A percentile compares a stretch with the other conserved stretches of the same genome.
These are phyloP conservation scores for Gisinianus flammeolus DNA, from an alignment of 2,888 invertebrate species.

Conservation along the genomic window DNA sequence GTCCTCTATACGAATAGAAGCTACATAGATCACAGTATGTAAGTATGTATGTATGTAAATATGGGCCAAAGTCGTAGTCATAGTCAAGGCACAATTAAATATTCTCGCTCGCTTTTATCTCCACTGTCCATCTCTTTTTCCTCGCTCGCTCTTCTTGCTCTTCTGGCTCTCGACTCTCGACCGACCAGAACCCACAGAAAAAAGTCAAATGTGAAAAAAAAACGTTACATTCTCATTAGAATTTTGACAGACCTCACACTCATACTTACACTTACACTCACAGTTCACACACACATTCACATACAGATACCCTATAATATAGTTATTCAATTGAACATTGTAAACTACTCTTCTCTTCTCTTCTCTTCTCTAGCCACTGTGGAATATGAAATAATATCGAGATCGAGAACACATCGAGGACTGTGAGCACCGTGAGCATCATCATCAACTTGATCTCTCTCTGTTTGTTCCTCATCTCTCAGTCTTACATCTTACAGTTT, in stretches of 20 bases:
- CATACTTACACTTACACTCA: background rate
- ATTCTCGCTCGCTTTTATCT: too few species aligned
- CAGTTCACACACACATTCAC: background rate
- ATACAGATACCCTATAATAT: background rate
- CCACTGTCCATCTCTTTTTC: too few species aligned
- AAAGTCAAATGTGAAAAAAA: background rate
- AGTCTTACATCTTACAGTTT: background rate
- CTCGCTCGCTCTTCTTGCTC: too few species aligned
- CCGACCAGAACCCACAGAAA: too few species aligned
- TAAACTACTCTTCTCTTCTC: background rate
- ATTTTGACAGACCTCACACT: background rate
- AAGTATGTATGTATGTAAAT: too few species aligned
- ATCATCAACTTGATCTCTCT: background rate
- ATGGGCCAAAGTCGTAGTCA: too few species aligned
- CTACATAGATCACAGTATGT: too few species aligned
- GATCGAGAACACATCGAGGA: background rate
- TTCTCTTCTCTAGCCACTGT: too few species aligned
- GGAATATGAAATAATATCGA: background rate
- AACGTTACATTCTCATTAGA: background rate
- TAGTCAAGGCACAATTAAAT: background rate
- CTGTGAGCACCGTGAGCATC: background rate
- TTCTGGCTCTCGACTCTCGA: too few species aligned
- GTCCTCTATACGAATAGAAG: too few species aligned
- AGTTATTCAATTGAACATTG: background rate
- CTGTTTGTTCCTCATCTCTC: too few species aligned